A percentile compares a stretch with the other conserved stretches of the same genome.
phyloP scores from a whole-genome alignment of 1,140 invertebrate species.

The Leptestheria dahalacensis region DNA sequence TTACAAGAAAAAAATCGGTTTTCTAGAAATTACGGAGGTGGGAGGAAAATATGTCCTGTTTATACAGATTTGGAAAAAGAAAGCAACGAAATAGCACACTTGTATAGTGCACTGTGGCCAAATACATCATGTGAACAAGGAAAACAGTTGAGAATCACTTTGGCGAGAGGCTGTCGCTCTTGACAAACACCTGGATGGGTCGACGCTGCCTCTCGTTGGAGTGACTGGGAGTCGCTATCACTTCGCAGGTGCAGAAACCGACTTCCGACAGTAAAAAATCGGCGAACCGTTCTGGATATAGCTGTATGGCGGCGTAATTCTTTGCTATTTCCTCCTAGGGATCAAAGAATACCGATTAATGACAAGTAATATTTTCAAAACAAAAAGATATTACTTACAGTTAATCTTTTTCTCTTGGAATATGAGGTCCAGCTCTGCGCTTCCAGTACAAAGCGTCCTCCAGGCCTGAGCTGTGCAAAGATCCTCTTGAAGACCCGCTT shows the following conservation, averaged over 20 bases:
- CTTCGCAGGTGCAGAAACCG: constrained; percentile 75
- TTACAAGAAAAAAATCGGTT: not conserved
- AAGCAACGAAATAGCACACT: not conserved
- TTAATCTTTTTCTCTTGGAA: constrained; percentile 71
- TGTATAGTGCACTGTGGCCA: too few species aligned
- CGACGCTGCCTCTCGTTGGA: constrained; percentile 74
- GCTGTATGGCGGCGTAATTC: constrained; percentile 69
- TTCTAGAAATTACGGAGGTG: not conserved
- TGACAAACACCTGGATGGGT: constrained; percentile 70
- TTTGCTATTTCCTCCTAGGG: constrained; percentile 66
- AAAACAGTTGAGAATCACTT: not conserved
- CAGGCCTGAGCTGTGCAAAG: constrained; percentile 77
- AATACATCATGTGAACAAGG: too few species aligned
- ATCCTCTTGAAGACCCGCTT: constrained; percentile 83
- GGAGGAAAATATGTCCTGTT: not conserved
- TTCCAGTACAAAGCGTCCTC: constrained; percentile 82
- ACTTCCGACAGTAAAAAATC: constrained; percentile 85
- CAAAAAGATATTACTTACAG: constrained; percentile 43
- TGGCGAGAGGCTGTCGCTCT: constrained; percentile 24
- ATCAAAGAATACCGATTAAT: constrained; percentile 25
- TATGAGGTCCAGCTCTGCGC: constrained; percentile 88
- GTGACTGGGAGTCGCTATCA: constrained; percentile 66
- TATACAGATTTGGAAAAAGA: not conserved
- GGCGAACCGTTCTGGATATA: constrained; percentile 77
- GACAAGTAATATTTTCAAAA: constrained; percentile 12